These are phyloP conservation scores for Electrona antarctica DNA, from an alignment of 2,113 vertebrate genomes.

Conservation along the genomic window DNA sequence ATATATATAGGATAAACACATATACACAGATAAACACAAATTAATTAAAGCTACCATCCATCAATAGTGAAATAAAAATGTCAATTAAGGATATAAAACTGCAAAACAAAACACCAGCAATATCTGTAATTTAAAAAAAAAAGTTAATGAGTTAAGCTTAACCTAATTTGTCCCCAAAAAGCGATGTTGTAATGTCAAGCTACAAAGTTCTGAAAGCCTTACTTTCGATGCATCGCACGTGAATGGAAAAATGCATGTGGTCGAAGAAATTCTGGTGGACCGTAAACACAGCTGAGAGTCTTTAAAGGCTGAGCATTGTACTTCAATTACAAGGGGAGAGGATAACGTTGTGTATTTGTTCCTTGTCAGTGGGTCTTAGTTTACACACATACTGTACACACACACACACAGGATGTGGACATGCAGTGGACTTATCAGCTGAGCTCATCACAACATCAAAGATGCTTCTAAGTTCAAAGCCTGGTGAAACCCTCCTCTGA, in stretches of 20 bases:
- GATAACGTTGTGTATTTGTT: no score
- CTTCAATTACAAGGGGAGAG: slow-evolving; percentile 4
- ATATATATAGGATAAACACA: neutral
- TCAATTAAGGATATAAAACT: no score
- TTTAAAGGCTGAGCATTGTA: no score
- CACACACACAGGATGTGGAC: slow-evolving; percentile 11
- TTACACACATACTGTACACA: neutral
- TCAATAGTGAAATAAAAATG: no score
- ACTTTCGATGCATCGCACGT: no score
- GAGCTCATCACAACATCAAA: slow-evolving; percentile 53
- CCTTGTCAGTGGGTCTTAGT: slow-evolving; percentile 7
- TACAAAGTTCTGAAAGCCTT: no score
- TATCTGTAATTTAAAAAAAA: no score
- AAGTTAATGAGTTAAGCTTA: no score
- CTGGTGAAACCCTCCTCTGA: neutral
- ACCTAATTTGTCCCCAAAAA: no score
- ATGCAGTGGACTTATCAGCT: slow-evolving; percentile 41
- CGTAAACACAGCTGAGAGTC: neutral
- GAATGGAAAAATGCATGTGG: neutral
- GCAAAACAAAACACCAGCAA: no score
- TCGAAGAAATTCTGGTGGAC: neutral
- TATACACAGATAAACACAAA: neutral
- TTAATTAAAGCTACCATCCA: no score
- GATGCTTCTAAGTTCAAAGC: slow-evolving; percentile 33
- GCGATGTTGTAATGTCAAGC: no score